Evolutionary conservation across 2,113 vertebrate genomes (phyloP).

Genomic region (Melozone crissalis): DNA sequence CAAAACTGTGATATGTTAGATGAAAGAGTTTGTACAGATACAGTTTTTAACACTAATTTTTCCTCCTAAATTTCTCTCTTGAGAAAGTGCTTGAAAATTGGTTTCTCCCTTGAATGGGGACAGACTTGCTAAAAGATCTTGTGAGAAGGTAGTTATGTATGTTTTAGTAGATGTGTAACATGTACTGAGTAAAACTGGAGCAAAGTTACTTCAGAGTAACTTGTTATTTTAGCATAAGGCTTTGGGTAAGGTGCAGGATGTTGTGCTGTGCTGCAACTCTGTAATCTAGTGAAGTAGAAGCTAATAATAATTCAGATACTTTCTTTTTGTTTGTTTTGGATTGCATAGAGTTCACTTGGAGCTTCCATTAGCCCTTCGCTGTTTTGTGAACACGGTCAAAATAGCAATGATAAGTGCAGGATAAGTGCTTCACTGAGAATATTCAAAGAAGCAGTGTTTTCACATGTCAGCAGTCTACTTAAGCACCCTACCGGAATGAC

Average conservation of each 20-base stretch:
- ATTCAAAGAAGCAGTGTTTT: slow-evolving; percentile 46
- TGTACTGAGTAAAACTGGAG: slow-evolving; percentile 20
- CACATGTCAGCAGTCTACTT: slow-evolving; percentile 45
- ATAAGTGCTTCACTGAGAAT: slow-evolving; percentile 44
- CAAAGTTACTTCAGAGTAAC: slow-evolving; percentile 9
- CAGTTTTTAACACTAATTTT: slow-evolving; percentile 22
- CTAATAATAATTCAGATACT: slow-evolving; percentile 20
- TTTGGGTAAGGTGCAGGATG: slow-evolving; percentile 35
- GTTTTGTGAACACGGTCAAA: slow-evolving; percentile 43
- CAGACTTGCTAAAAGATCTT: neutral
- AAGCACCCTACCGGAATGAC: slow-evolving; percentile 56
- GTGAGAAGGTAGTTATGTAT: neutral
- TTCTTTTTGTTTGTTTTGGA: slow-evolving; percentile 40
- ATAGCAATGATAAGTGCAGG: slow-evolving; percentile 42
- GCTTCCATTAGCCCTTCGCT: slow-evolving; percentile 26
- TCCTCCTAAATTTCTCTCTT: neutral
- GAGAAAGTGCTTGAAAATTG: slow-evolving; percentile 34
- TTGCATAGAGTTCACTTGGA: slow-evolving; percentile 33
- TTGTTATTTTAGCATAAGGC: slow-evolving; percentile 30
- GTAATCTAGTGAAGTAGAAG: neutral
- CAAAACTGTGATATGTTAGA: neutral
- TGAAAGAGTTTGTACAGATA: neutral
- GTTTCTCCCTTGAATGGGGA: slow-evolving; percentile 1
- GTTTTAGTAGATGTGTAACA: slow-evolving; percentile 9
- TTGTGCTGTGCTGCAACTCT: neutral